Conservation (phyloP, 2,797 vertebrate species). For the Carcharodon carcharias region DNA sequence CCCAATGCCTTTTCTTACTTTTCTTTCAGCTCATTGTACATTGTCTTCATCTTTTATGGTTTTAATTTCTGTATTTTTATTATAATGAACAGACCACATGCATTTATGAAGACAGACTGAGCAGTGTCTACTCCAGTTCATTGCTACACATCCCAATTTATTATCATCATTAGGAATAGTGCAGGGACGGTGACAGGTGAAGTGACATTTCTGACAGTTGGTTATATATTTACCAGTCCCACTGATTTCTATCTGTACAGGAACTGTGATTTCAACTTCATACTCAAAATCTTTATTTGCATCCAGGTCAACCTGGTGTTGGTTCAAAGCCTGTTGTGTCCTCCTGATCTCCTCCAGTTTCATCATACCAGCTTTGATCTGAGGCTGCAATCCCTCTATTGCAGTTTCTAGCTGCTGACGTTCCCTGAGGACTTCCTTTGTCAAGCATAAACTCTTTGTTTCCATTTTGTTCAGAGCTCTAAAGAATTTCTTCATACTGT, state of each 20-base stretch:
- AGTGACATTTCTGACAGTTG: conserved; percentile 16
- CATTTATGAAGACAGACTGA: not conserved
- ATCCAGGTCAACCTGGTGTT: not conserved
- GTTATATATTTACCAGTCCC: not conserved
- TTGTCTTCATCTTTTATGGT: not conserved
- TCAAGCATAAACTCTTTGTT: not conserved
- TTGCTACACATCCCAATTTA: rapidly evolving
- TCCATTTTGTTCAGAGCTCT: not conserved
- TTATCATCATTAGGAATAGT: rapidly evolving
- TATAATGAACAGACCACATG: not conserved
- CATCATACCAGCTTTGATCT: not conserved
- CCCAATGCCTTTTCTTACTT: not conserved
- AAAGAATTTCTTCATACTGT: conserved; percentile 14
- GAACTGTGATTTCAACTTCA: not conserved
- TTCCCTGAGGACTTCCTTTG: not conserved
- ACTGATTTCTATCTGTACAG: not conserved
- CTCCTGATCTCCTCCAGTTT: not conserved
- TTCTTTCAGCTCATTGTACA: not conserved
- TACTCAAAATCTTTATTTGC: conserved; percentile 34
- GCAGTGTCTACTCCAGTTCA: not conserved
- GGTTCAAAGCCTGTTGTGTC: not conserved
- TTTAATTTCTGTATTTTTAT: not conserved
- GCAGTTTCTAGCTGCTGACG: not conserved
- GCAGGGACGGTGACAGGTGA: conserved; percentile 24
- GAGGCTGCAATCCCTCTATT: not conserved